A percentile compares a stretch with the other conserved stretches of the same genome.
phyloP scores from a whole-genome alignment of 2,113 vertebrate species.

The Psettodes erumei region DNA sequence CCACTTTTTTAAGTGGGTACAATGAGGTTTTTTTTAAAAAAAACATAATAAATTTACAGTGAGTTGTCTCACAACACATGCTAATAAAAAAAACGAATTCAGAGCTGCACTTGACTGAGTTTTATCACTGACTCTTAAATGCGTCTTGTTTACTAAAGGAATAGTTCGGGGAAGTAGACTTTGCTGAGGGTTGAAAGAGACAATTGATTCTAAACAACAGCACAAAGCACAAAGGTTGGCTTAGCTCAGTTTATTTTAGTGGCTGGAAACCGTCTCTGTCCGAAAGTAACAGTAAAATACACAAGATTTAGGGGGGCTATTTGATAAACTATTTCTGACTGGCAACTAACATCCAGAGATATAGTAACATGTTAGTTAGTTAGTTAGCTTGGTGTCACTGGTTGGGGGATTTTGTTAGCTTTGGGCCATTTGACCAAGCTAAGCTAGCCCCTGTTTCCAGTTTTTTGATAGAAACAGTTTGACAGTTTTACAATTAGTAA shows the following conservation, averaged over 20 bases:
- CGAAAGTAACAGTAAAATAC: neutral
- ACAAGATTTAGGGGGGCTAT: neutral
- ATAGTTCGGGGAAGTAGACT: neutral
- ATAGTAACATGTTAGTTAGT: neutral
- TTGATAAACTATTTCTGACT: neutral
- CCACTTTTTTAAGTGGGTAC: slow-evolving; percentile 19
- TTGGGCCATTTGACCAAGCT: neutral
- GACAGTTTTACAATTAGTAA: neutral
- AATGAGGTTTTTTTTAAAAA: neutral
- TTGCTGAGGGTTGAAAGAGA: neutral
- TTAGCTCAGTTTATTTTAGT: neutral
- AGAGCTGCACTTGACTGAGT: neutral
- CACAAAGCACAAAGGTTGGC: too few relatives aligned
- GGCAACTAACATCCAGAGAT: neutral
- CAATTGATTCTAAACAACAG: too few relatives aligned
- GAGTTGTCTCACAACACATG: slow-evolving; percentile 3
- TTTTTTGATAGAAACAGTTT: neutral
- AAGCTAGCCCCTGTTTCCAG: neutral
- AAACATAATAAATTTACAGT: neutral
- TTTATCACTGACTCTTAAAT: neutral
- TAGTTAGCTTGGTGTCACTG: neutral
- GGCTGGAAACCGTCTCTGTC: neutral
- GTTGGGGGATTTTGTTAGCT: neutral
- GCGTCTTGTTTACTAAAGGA: neutral
- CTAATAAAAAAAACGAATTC: slow-evolving; percentile 9